A percentile compares a stretch with the other conserved stretches of the same genome.
Evolutionary conservation across 2,797 vertebrate species (phyloP).

Genomic region (Cossypha polioptera): DNA sequence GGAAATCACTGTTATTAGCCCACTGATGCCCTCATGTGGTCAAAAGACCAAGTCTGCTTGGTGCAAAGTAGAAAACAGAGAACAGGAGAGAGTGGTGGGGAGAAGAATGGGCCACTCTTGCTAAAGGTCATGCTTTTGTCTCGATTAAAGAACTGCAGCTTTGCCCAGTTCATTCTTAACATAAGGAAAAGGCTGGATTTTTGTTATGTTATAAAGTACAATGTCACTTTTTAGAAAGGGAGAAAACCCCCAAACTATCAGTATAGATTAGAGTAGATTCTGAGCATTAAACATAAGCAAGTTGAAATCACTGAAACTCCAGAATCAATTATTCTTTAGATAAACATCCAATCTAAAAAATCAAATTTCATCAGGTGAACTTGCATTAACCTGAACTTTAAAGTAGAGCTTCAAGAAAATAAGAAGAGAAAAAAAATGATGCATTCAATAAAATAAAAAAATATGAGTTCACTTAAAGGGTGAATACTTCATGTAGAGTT

Average conservation of each 20-base stretch:
- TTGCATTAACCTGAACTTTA: not conserved
- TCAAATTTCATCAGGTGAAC: not conserved
- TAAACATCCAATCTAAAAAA: not conserved
- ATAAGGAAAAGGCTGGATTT: not conserved
- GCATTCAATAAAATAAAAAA: not conserved
- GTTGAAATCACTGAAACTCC: not conserved
- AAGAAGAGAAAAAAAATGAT: not conserved
- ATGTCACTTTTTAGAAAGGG: not conserved
- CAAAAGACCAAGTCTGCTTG: not conserved
- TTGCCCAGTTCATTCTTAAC: not conserved
- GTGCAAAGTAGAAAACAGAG: not conserved
- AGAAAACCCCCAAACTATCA: not conserved
- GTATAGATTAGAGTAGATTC: not conserved
- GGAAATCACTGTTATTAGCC: slow-evolving; percentile 12
- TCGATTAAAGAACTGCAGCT: not conserved
- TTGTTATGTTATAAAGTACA: not conserved
- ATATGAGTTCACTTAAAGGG: not conserved
- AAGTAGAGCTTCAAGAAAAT: not conserved
- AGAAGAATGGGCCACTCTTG: not conserved
- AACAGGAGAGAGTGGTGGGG: fast-evolving
- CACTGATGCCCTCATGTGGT: slow-evolving; percentile 68
- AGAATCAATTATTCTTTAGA: not conserved
- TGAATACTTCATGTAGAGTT: not conserved
- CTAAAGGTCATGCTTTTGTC: not conserved
- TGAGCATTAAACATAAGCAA: not conserved